These are phyloP conservation scores for Elysia crispata DNA, from an alignment of 2,888 invertebrate genomes.

Conservation along the genomic window DNA sequence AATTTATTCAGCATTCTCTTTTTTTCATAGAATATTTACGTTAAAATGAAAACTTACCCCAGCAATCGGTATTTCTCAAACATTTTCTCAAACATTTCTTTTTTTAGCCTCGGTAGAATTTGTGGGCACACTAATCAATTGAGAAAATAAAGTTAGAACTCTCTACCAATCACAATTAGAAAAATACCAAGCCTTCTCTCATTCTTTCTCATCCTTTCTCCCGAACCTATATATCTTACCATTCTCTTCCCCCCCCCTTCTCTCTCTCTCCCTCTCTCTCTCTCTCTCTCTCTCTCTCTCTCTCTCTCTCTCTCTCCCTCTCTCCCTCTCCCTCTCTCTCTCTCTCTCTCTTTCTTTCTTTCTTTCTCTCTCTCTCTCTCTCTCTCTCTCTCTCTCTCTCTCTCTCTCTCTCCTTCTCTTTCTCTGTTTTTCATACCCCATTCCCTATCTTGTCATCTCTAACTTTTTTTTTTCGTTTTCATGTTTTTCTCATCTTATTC, in stretches of 20 bases:
- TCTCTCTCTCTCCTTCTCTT: background rate
- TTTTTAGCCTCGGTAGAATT: too few species aligned
- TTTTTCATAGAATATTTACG: too few species aligned
- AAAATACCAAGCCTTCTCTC: too few species aligned
- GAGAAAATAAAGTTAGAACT: too few species aligned
- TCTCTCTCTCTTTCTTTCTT: background rate
- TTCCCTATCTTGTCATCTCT: background rate
- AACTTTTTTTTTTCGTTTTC: too few species aligned
- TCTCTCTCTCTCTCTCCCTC: slow-evolving; percentile 2
- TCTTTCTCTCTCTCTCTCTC: background rate
- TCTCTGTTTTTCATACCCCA: background rate
- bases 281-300: slow-evolving; percentile 12
- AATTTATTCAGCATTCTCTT: too few species aligned
- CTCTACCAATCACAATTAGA: too few species aligned
- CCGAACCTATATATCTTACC: background rate
- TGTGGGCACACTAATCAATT: too few species aligned
- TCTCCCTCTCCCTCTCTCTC: background rate
- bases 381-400: background rate
- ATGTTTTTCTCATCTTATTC: too few species aligned
- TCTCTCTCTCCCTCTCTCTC: background rate
- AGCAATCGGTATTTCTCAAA: too few species aligned
- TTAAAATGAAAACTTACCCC: too few species aligned
- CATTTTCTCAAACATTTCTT: too few species aligned
- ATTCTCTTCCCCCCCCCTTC: background rate
- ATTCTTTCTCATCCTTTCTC: background rate